Conservation (phyloP, 2,113 vertebrate genomes). For the Callorhinus ursinus region DNA sequence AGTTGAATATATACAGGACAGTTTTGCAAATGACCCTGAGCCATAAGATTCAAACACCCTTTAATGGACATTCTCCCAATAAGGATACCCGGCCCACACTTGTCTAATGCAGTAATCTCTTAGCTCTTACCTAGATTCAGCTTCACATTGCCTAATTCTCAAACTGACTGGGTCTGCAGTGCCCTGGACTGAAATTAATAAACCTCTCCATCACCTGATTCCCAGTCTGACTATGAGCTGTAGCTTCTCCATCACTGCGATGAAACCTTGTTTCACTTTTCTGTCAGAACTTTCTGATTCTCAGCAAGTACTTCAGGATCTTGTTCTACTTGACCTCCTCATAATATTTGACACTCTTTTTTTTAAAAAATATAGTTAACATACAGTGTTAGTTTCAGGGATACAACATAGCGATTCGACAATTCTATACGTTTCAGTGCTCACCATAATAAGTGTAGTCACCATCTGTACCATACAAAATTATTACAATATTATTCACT, state of each 20-base stretch:
- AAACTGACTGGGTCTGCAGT: background rate
- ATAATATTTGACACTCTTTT: background rate
- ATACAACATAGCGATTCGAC: background rate
- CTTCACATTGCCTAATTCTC: background rate
- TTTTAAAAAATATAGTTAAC: background rate
- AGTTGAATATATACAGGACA: background rate
- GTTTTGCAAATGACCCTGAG: background rate
- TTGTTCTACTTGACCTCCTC: background rate
- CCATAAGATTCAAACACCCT: background rate
- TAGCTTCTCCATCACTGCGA: background rate
- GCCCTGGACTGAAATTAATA: background rate
- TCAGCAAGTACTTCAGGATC: background rate
- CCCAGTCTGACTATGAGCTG: background rate
- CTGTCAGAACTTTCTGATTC: background rate
- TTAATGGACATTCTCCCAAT: background rate
- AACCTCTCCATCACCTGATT: background rate
- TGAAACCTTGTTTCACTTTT: background rate
- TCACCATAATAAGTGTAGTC: background rate
- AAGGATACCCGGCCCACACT: accelerated
- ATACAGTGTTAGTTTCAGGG: background rate
- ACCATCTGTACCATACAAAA: background rate
- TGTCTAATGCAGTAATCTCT: background rate
- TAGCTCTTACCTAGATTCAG: background rate
- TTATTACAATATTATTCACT: background rate
- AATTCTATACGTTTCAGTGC: background rate